These are phyloP conservation scores for Todiramphus saurophagus DNA, from an alignment of 2,113 vertebrate genomes.

Conservation along the genomic window DNA sequence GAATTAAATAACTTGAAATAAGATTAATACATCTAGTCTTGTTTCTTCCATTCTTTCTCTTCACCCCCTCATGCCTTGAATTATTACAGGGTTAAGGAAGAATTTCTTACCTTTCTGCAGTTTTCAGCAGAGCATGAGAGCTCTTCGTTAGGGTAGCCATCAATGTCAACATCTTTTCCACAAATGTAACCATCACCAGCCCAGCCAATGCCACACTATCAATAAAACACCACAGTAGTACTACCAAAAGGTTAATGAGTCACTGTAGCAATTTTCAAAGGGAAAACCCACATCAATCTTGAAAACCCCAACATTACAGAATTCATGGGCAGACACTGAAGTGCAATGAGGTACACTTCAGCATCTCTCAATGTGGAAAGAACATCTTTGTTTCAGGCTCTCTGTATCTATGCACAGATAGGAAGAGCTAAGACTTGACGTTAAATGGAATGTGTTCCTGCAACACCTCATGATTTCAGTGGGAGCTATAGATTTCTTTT, in stretches of 20 bases:
- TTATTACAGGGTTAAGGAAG: not conserved
- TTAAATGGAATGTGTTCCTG: not conserved
- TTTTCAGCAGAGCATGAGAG: slow-evolving; percentile 82
- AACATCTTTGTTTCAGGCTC: not conserved
- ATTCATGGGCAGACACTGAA: not conserved
- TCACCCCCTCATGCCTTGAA: not conserved
- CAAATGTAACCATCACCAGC: slow-evolving; percentile 93
- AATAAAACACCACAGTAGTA: slow-evolving; percentile 18
- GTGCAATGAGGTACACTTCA: not conserved
- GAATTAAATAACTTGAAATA: not conserved
- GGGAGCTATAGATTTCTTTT: not conserved
- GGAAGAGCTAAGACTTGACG: not conserved
- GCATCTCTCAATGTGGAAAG: not conserved
- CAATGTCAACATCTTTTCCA: slow-evolving; percentile 94
- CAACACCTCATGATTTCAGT: not conserved
- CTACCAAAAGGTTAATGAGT: not conserved
- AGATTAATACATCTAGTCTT: not conserved
- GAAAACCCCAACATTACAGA: not conserved
- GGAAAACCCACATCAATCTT: not conserved
- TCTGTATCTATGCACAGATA: not conserved
- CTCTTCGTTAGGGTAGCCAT: slow-evolving; percentile 87
- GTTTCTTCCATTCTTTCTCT: not conserved
- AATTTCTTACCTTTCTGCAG: slow-evolving; percentile 86
- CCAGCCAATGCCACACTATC: slow-evolving; percentile 92
- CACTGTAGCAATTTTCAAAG: not conserved